Evolutionary conservation across 2,113 vertebrate species (phyloP).

Genomic region (Vulpes vulpes): DNA sequence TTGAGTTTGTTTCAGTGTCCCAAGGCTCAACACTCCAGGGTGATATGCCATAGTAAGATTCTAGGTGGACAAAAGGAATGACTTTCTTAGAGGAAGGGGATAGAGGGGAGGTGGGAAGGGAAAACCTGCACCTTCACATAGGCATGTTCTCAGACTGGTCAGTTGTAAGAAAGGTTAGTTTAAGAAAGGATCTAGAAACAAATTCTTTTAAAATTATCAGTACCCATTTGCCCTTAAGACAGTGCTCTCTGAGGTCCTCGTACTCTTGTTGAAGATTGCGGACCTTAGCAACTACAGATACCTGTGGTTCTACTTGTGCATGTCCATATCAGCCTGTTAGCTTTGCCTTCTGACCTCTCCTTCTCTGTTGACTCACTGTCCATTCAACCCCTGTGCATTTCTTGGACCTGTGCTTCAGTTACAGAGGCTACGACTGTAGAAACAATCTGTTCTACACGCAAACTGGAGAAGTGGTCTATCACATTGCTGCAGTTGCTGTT

Average conservation of each 20-base stretch:
- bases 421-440: slow-evolving; percentile 96
- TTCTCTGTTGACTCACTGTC: background rate
- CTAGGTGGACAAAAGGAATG: background rate
- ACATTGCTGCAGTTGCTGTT: slow-evolving; percentile 95
- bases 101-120: background rate
- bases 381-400: background rate
- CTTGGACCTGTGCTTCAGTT: slow-evolving; percentile 88
- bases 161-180: background rate
- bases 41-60: background rate
- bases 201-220: background rate
- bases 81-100: background rate
- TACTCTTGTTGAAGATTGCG: background rate
- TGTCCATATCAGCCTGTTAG: fast-evolving
- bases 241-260: background rate
- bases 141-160: background rate
- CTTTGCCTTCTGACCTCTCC: background rate
- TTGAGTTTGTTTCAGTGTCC: background rate
- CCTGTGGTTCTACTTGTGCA: background rate
- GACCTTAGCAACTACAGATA: background rate
- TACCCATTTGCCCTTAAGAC: background rate
- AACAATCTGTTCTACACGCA: slow-evolving; percentile 98
- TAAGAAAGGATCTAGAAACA: background rate
- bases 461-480: slow-evolving; percentile 96
- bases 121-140: background rate
- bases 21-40: background rate